Evolutionary conservation across 1,140 invertebrate genomes (phyloP).

Genomic region (Conus betulinus): DNA sequence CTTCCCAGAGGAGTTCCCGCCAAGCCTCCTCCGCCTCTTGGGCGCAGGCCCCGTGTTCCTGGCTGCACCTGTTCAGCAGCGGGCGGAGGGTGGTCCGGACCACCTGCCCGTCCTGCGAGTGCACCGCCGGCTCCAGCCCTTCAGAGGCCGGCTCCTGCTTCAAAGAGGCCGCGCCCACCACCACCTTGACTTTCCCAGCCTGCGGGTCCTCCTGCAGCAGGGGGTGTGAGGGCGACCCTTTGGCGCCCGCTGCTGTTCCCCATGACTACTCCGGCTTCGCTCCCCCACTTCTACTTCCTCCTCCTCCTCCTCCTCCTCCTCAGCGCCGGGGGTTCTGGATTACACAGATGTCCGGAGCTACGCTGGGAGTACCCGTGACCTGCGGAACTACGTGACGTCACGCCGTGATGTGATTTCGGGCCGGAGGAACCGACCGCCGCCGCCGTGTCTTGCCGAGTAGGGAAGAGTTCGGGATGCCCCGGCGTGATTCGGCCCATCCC

Average conservation of each 20-base stretch:
- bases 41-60: background rate
- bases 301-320: slow-evolving; percentile 7
- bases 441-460: background rate
- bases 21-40: slow-evolving; percentile 20
- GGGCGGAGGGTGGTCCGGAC: slow-evolving; percentile 20
- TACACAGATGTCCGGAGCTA: background rate
- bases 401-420: background rate
- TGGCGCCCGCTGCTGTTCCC: background rate
- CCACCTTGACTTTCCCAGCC: too few relatives aligned
- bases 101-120: slow-evolving; percentile 60
- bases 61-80: slow-evolving; percentile 25
- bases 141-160: background rate
- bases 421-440: background rate
- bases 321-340: background rate
- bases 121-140: slow-evolving; percentile 34
- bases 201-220: background rate
- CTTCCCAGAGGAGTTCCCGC: slow-evolving; percentile 31
- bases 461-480: background rate
- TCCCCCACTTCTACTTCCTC: background rate
- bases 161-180: too few relatives aligned
- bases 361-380: background rate
- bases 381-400: slow-evolving; percentile 9
- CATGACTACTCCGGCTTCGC: background rate
- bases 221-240: background rate
- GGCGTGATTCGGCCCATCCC: background rate